Percentiles rank a stretch among this genome's conserved stretches.
These are phyloP conservation scores for Pandion haliaetus DNA, from an alignment of 2,113 vertebrate genomes.

Conservation along the genomic window DNA sequence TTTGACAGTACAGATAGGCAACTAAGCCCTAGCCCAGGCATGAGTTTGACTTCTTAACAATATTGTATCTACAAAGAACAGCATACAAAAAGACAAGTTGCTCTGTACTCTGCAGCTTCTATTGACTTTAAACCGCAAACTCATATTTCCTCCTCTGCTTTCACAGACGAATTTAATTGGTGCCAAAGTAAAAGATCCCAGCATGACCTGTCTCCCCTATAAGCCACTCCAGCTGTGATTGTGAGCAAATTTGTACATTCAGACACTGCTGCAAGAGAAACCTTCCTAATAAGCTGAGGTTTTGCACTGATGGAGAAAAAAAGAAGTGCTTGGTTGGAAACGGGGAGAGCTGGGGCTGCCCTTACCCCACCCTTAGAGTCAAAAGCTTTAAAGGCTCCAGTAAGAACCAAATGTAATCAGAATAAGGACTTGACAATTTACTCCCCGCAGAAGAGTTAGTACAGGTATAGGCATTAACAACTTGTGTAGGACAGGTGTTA, in stretches of 20 bases:
- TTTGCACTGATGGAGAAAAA: neutral
- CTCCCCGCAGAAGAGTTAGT: neutral
- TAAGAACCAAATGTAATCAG: neutral
- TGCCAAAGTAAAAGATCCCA: constrained; percentile 51
- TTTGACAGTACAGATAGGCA: neutral
- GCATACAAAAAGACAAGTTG: neutral
- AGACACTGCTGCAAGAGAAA: constrained; percentile 14
- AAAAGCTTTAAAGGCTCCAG: neutral
- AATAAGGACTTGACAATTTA: neutral
- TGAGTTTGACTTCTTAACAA: constrained; percentile 17
- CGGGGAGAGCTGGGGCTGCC: neutral
- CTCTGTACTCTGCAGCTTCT: constrained; percentile 26
- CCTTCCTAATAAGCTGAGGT: constrained; percentile 39
- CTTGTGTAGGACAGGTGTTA: neutral
- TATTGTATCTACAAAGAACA: constrained; percentile 40
- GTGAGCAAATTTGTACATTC: constrained; percentile 29
- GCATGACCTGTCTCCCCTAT: constrained; percentile 28
- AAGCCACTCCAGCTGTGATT: constrained; percentile 27
- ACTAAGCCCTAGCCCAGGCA: neutral
- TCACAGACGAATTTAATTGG: constrained; percentile 52
- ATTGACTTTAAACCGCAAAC: constrained; percentile 14
- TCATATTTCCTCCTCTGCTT: constrained; percentile 16
- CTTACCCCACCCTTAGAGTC: neutral
- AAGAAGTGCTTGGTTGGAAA: neutral
- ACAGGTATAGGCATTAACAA: neutral